A percentile compares a stretch with the other conserved stretches of the same genome.
These are phyloP conservation scores for Macrosiphum euphorbiae DNA, from an alignment of 2,888 invertebrate genomes.

Conservation along the genomic window DNA sequence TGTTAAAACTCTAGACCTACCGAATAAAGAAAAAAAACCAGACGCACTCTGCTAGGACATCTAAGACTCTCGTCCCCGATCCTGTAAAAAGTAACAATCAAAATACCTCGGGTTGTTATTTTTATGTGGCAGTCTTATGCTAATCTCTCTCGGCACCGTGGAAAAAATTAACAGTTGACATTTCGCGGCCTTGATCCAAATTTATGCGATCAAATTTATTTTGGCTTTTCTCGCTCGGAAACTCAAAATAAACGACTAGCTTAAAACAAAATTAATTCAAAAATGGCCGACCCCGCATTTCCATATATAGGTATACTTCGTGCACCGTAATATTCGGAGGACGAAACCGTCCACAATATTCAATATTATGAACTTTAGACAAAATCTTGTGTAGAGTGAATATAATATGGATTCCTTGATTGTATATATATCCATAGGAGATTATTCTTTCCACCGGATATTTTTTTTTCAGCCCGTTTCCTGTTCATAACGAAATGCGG, in stretches of 20 bases:
- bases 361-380: neutral
- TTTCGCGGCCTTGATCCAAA: constrained; percentile 59
- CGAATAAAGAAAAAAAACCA: constrained; percentile 26
- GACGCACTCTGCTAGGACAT: neutral
- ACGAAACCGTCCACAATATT: constrained; percentile 21
- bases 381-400: neutral
- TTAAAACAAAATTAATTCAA: constrained; percentile 60
- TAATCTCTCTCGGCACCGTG: constrained; percentile 53
- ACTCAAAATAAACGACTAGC: constrained; percentile 52
- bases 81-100: constrained; percentile 56
- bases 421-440: constrained; percentile 7
- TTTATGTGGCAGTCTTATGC: constrained; percentile 53
- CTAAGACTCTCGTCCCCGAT: neutral
- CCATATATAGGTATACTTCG: constrained; percentile 15
- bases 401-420: constrained; percentile 10
- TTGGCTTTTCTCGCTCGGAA: neutral
- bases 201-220: constrained; percentile 60
- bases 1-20: constrained; percentile 47
- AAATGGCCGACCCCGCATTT: constrained; percentile 39
- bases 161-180: constrained; percentile 61
- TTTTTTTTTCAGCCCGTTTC: constrained; percentile 49
- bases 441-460: constrained; percentile 54
- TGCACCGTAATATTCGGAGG: neutral
- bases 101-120: constrained; percentile 58
- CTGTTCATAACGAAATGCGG: constrained; percentile 44